Base-by-base conservation (phyloP, 1,140 invertebrate genomes). In the Apis laboriosa region DNA sequence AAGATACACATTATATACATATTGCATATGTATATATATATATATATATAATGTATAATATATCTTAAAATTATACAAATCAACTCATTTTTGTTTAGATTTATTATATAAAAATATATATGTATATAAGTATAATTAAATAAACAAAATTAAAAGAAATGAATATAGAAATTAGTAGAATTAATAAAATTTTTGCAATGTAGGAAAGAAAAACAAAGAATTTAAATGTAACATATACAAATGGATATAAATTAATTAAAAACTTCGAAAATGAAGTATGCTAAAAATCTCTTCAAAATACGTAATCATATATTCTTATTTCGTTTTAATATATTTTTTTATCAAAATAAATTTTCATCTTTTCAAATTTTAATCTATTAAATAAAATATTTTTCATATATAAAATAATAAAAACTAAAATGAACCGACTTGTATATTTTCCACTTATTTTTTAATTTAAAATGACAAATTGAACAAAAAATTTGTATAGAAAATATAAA, bases 81-180 rank as follows among this genome's bases (percentile, higher is more conserved):
- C 58, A 34, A 58, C 19, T 34, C 11, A 55, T 28, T 80, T 74
- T 64, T 28, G 21, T 73, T 70, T 67, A 67, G 24, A 70, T 49
- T 51, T 70, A 63, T 56, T 21, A 13, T 21, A 51, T 21, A 11
- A n/a, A 49, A 9, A 43, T 73, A 43, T 19, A 8, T 9, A n/a
- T 60, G 21, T 3, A 8, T n/a, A 9, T n/a, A 60, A 60, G 9
- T n/a, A 60, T n/a, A 60, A n/a, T 60, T 1, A 60, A n/a, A 17
- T 17, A 56, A 56, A 56, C 15, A 64, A 17, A 28, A 64, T 64
- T 64, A 9, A 17, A 17, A 34, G 11, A 13, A 43, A 43, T 43
- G 7, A 43, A 43, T 0, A 43, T 43, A 43, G 34, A 43, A 43
- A 43, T 43, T 43, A 43, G 5, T 43, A 43, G 34, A 43, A 43